A percentile compares a stretch with the other conserved stretches of the same genome.
These are phyloP conservation scores for Rhogogaster chlorosoma DNA, from an alignment of 2,888 invertebrate genomes.

Conservation along the genomic window DNA sequence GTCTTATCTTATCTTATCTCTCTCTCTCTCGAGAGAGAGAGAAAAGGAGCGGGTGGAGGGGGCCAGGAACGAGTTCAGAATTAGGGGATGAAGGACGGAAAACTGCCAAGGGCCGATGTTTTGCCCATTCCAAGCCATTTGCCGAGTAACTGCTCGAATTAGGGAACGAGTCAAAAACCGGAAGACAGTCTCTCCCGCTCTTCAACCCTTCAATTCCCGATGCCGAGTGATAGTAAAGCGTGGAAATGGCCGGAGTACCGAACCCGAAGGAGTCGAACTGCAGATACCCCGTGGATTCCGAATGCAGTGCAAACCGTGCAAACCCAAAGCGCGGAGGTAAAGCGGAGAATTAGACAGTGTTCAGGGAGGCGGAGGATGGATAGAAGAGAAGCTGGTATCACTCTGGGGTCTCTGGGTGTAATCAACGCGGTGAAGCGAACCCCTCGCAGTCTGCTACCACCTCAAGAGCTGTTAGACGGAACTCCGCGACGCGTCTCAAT, in stretches of 20 bases:
- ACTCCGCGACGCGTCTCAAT: conserved; percentile 58
- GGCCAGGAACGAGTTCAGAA: conserved; percentile 11
- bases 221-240: neutral
- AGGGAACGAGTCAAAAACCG: conserved; percentile 56
- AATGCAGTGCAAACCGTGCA: conserved; percentile 25
- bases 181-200: neutral
- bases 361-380: neutral
- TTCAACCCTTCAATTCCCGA: neutral
- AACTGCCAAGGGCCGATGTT: conserved; percentile 61
- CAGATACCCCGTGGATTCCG: neutral
- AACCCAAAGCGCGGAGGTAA: conserved; percentile 7
- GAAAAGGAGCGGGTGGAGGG: neutral
- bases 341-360: conserved; percentile 18
- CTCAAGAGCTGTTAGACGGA: conserved; percentile 51
- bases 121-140: conserved; percentile 67
- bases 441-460: conserved; percentile 55
- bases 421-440: conserved; percentile 64
- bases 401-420: conserved; percentile 62
- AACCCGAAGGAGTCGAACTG: neutral
- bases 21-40: too few species aligned
- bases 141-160: conserved; percentile 60
- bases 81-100: conserved; percentile 27
- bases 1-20: conserved; percentile 60
- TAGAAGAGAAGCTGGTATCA: conserved; percentile 56
- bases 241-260: neutral